phyloP scores from a whole-genome alignment of 2,797 vertebrate genomes.

The Oryzias sinensis region DNA sequence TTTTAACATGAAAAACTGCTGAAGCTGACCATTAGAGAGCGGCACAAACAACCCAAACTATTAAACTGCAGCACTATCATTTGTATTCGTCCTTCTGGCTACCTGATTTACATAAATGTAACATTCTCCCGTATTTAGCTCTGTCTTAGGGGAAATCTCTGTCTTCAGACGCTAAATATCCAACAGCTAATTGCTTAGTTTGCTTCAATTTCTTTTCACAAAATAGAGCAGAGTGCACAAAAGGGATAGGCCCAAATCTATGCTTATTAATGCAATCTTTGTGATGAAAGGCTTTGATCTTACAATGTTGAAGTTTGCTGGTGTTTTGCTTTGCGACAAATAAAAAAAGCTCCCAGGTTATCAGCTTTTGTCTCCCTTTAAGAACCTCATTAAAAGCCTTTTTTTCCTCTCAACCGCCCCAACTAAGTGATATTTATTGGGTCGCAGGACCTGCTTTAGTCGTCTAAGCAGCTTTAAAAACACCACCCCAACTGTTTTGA shows the following conservation, averaged over 20 bases:
- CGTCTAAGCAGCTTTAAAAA: slow-evolving; percentile 39
- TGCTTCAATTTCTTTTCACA: background rate
- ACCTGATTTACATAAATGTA: slow-evolving; percentile 6
- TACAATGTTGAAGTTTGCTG: too few relatives aligned
- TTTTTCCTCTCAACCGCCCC: slow-evolving; percentile 11
- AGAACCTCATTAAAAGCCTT: slow-evolving; percentile 31
- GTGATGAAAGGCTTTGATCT: slow-evolving; percentile 13
- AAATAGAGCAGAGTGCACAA: background rate
- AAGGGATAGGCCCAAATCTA: slow-evolving; percentile 11
- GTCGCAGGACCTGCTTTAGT: slow-evolving; percentile 35
- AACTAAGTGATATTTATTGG: slow-evolving; percentile 30
- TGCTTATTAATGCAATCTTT: slow-evolving; percentile 1
- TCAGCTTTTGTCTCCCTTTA: slow-evolving; percentile 37
- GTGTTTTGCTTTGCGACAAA: slow-evolving; percentile 14
- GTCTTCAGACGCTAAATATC: background rate
- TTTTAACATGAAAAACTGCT: too few relatives aligned
- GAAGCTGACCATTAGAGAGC: background rate
- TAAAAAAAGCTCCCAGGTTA: slow-evolving; percentile 23
- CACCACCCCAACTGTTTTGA: slow-evolving; percentile 34
- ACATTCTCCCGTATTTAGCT: background rate
- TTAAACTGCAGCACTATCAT: slow-evolving; percentile 1
- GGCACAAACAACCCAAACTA: background rate
- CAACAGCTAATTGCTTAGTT: slow-evolving; percentile 2
- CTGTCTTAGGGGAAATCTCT: background rate
- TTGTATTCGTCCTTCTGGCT: background rate